Percentiles rank a stretch among this genome's conserved stretches.
Evolutionary conservation across 2,113 vertebrate species (phyloP).

Genomic region (Ellobius talpinus): DNA sequence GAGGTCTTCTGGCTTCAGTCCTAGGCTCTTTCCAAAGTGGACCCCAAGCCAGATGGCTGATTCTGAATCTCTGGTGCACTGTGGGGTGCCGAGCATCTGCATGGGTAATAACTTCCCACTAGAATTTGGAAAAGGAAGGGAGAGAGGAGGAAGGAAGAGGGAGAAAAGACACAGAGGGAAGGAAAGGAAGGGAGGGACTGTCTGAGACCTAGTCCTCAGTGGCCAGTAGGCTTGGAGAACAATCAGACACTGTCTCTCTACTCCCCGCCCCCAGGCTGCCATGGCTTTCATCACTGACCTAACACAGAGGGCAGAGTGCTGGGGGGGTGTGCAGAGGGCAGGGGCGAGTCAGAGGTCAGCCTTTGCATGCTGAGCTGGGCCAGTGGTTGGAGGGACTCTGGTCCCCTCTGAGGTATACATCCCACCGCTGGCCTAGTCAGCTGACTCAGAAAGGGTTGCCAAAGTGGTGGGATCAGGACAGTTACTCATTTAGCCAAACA

Average conservation of each 20-base stretch:
- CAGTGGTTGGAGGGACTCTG: conserved; percentile 52
- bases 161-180: not conserved
- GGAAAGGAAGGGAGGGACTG: not conserved
- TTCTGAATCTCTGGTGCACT: not conserved
- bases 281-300: conserved; percentile 89
- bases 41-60: not conserved
- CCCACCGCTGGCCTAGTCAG: not conserved
- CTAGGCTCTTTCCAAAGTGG: not conserved
- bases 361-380: conserved; percentile 79
- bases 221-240: conserved; percentile 67
- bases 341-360: conserved; percentile 86
- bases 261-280: conserved; percentile 67
- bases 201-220: not conserved
- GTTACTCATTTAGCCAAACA: not conserved
- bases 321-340: conserved; percentile 58
- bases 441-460: not conserved
- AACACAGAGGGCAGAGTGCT: conserved; percentile 81
- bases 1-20: not conserved
- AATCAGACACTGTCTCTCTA: conserved; percentile 87
- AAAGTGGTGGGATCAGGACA: not conserved
- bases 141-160: not conserved
- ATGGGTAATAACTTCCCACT: not conserved
- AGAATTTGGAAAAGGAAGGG: not conserved
- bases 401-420: not conserved
- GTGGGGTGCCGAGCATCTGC: not conserved